Base-by-base conservation (phyloP, 2,797 vertebrate species). In the Falco peregrinus region DNA sequence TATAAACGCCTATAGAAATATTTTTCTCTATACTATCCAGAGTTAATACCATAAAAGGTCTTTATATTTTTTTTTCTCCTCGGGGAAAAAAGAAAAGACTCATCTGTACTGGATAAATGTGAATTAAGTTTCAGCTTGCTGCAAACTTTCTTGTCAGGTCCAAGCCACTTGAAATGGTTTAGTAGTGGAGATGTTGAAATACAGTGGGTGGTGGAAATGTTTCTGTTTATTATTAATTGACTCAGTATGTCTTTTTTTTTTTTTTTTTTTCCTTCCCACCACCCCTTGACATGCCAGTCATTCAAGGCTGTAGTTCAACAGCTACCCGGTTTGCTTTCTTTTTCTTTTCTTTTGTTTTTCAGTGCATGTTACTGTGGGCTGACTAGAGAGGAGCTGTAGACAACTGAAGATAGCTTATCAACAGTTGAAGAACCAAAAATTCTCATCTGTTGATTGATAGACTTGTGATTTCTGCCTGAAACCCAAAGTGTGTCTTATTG, bases 121-220 rank as follows among this genome's bases (percentile, higher is more conserved):
- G 64, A 80, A 61, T 81, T 78, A 67, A 95, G 54, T 79, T 95
- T 81, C 59, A 76, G 41, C 61, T 86, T 89, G 45, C 60, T 93
- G 63, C 37, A 76, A 51, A 76, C 47, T 69, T 54, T 73, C 51
- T 80, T 67, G 51, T 74, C 73, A 86, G 70, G 65, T 92, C 80
- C 67, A 84, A 93, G 51, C 48, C 54, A 64, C 85, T 97, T 83
- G 70, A 90, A 97, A 86, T 76, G 54, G 31, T 92, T 95, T 96
- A 96, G 61, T 95, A 79, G 73, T 79, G 63, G 92, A 89, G 79
- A 94, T 93, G 89, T 92, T 93, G 92, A 94, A 95, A 94, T 69
- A 81, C 41, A 75, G n/a, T 92, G 84, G 71, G 79, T 84, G 69
- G 67, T 94, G 79, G 73, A 96, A 91, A 79, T 89, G 53, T 91